Conservation (phyloP, 2,113 vertebrate genomes). For the Eolophus roseicapilla region DNA sequence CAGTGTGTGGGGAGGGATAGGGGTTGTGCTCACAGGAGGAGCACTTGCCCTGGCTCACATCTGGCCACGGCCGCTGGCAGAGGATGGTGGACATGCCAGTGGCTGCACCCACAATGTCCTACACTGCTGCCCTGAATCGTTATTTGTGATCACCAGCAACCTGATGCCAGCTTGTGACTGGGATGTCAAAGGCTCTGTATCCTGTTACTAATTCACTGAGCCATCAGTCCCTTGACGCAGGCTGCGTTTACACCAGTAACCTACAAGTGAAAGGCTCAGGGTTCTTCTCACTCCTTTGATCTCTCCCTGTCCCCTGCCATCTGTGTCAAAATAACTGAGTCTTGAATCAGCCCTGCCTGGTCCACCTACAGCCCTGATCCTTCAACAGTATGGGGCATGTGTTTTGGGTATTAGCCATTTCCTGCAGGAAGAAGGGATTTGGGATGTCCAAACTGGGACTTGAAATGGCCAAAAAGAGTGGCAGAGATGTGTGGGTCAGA, state of each 20-base stretch:
- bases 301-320: background rate
- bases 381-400: rapidly evolving
- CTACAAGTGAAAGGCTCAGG: slow-evolving; percentile 21
- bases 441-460: background rate
- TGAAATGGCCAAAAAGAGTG: background rate
- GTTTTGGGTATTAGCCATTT: background rate
- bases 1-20: background rate
- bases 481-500: background rate
- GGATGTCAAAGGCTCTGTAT: slow-evolving; percentile 10
- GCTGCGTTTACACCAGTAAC: slow-evolving; percentile 31
- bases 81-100: background rate
- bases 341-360: background rate
- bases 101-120: rapidly evolving
- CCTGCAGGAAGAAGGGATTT: background rate
- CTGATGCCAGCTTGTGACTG: background rate
- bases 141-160: background rate
- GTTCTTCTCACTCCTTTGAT: background rate
- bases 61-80: background rate
- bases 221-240: background rate
- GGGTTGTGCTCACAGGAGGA: background rate
- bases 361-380: background rate
- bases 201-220: slow-evolving; percentile 11
- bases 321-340: background rate
- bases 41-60: background rate
- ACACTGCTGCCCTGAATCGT: background rate